Conservation (phyloP, 2,888 invertebrate species). For the Meloe dianella region DNA sequence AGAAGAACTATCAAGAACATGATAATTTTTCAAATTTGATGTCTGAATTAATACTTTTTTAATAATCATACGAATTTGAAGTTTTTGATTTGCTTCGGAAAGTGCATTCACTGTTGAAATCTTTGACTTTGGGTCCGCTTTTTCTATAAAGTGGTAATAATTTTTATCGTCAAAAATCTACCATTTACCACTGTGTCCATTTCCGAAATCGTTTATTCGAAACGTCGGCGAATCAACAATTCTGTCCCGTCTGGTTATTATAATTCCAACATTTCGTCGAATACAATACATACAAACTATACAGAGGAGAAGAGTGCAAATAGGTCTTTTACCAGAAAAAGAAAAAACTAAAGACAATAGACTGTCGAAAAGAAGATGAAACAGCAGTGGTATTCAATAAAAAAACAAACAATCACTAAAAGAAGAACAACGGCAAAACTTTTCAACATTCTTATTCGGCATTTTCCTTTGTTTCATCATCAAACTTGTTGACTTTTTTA, state of each 20-base stretch:
- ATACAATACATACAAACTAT: neutral
- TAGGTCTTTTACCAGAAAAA: conserved; percentile 4
- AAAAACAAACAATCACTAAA: neutral
- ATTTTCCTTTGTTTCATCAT: conserved; percentile 50
- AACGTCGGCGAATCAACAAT: neutral
- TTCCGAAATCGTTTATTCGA: conserved; percentile 4
- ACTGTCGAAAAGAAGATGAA: conserved; percentile 3
- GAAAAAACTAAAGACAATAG: neutral
- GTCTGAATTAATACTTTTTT: too few relatives aligned
- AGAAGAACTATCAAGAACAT: too few relatives aligned
- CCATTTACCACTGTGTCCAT: neutral
- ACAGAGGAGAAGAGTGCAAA: neutral
- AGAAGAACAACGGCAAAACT: neutral
- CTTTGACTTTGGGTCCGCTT: neutral
- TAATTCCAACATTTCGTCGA: conserved; percentile 5
- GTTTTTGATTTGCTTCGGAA: too few relatives aligned
- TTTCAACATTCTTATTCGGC: conserved; percentile 53
- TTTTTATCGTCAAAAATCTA: neutral
- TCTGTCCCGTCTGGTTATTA: conserved; percentile 4
- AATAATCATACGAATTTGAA: too few relatives aligned
- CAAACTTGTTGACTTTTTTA: conserved; percentile 53
- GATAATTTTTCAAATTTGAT: too few relatives aligned
- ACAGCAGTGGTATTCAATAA: neutral
- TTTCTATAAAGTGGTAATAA: neutral
- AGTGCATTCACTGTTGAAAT: too few relatives aligned